These are phyloP conservation scores for Tolypeutes matacus DNA, from an alignment of 2,797 vertebrate genomes.

Conservation along the genomic window DNA sequence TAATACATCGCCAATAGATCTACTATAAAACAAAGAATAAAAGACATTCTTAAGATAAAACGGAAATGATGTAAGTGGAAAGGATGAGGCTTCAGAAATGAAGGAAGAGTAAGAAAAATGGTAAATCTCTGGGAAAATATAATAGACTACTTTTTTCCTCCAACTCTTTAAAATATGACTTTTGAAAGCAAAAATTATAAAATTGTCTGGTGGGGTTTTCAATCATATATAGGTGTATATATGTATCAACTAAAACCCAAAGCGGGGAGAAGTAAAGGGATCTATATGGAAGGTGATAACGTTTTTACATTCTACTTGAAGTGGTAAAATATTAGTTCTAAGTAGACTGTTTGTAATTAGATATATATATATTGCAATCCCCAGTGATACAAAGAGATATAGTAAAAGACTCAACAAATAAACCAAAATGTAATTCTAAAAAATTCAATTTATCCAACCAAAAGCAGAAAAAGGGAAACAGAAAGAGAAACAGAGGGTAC, in stretches of 20 bases:
- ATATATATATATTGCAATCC: background rate
- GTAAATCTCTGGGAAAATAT: background rate
- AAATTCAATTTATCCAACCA: slow-evolving; percentile 7
- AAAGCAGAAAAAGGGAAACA: slow-evolving; percentile 8
- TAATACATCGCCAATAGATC: background rate
- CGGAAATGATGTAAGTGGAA: background rate
- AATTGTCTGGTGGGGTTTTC: background rate
- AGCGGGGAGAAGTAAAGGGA: background rate
- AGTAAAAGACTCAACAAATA: slow-evolving; percentile 10
- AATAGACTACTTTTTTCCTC: background rate
- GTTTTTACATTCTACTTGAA: too few species aligned
- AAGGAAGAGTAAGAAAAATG: slow-evolving; percentile 8
- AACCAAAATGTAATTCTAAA: slow-evolving; percentile 30
- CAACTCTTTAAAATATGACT: slow-evolving; percentile 19
- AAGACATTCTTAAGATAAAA: background rate
- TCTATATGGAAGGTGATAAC: background rate
- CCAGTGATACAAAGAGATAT: background rate
- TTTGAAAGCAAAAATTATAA: background rate
- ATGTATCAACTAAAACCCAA: background rate
- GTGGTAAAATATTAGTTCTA: background rate
- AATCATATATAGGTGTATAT: background rate
- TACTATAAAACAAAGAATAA: slow-evolving; percentile 17
- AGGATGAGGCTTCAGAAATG: background rate
- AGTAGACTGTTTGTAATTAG: background rate
- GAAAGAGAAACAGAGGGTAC: slow-evolving; percentile 37